Evolutionary conservation across 1,140 invertebrate genomes (phyloP), one percentile per base, ranked within the genome.

Genomic region (Dreissena rostriformis): DNA sequence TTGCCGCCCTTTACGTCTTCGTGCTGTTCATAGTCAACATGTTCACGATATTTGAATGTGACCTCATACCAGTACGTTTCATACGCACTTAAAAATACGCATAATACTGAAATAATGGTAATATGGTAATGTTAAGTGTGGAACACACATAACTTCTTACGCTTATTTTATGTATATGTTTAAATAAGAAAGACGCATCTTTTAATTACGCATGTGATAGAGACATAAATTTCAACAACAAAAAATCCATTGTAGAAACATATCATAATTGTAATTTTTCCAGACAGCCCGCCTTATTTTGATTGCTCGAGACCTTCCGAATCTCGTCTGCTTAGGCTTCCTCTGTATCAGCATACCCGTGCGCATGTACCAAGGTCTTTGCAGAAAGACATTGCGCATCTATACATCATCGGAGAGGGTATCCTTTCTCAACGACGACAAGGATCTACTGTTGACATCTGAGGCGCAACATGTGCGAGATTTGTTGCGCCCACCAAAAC

Each of bases 361-460:
- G 10, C 73, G 82, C 24, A 26, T 63, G 11, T n/a, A 76, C 15
- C 49, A 61, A 52, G 28, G 65, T 0, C 8, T 76, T 5, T 26
- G 67, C 17, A 12, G 75, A 7, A 52, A 57, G 10, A 24, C 39
- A n/a, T 53, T 55, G 49, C 66, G 28, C 15, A 11, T 76, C 28
- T 22, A 68, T 26, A 49, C 63, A 15, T 24, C 66, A 26, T 29
- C 73, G 6, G 74, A 77, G 39, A 71, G 57, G 66, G 68, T 72
- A 17, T 84, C 82, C n/a, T 52, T 76, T 61, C 67, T 84, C n/a
- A 77, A 84, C 26, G 52, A 76, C 65, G 74, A 66, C 19, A 84
- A 84, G 52, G 65, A 76, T 2, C n/a, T 67, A 8, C 65, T 67
- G 8, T 11, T 19, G 1, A 55, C 73, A 15, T 55, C 66, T 5